phyloP scores from a whole-genome alignment of 2,888 invertebrate genomes.

The Neoascia interrupta region DNA sequence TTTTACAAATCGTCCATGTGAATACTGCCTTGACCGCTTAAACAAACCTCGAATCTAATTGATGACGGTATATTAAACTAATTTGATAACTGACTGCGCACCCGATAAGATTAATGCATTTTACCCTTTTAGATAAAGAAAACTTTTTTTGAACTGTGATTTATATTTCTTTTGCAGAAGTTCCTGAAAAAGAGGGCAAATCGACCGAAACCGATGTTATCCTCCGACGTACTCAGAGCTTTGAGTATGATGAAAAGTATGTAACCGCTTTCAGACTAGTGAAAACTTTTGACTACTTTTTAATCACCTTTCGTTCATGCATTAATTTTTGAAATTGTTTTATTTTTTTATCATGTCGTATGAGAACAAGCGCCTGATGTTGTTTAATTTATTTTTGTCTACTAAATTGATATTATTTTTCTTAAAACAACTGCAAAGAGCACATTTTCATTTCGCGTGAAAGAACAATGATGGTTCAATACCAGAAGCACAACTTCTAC shows the following conservation, averaged over 20 bases:
- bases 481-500: conserved; percentile 20
- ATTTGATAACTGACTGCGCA: too few species aligned
- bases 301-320: conserved; percentile 50
- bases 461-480: conserved; percentile 20
- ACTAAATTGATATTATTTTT: conserved; percentile 51
- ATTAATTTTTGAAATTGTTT: conserved; percentile 58
- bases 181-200: conserved; percentile 81
- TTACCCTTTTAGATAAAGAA: too few species aligned
- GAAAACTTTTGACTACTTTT: not conserved
- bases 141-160: not conserved
- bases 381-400: conserved; percentile 52
- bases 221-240: conserved; percentile 90
- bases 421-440: conserved; percentile 42
- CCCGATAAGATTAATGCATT: too few species aligned
- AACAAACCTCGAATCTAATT: too few species aligned
- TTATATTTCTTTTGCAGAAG: conserved; percentile 78
- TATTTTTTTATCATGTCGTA: conserved; percentile 31
- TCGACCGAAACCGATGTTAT: conserved; percentile 83
- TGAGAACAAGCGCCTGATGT: conserved; percentile 47
- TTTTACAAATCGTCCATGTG: too few species aligned
- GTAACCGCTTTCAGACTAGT: conserved; percentile 79
- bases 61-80: too few species aligned
- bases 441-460: conserved; percentile 53
- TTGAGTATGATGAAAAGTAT: conserved; percentile 93
- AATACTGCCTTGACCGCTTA: too few species aligned